phyloP scores from a whole-genome alignment of 2,797 vertebrate genomes.

The Pagetopsis macropterus region DNA sequence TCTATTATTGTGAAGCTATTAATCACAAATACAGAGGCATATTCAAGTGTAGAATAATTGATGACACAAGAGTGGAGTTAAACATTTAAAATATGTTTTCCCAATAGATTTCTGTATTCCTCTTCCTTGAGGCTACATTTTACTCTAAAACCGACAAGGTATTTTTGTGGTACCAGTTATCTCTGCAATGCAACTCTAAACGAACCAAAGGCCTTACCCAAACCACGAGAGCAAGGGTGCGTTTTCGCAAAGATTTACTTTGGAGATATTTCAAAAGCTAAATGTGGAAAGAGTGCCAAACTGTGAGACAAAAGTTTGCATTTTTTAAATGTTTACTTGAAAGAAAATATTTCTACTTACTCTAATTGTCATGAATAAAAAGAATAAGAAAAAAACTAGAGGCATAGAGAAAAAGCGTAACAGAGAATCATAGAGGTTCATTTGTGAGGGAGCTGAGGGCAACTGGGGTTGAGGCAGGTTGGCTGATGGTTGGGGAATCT shows the following conservation, averaged over 20 bases:
- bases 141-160: slow-evolving; percentile 15
- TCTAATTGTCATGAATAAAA: background rate
- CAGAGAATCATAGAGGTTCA: slow-evolving; percentile 6
- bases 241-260: background rate
- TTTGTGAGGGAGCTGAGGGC: slow-evolving; percentile 39
- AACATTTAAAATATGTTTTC: background rate
- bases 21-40: too few relatives aligned
- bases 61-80: background rate
- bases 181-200: background rate
- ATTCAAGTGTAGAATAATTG: too few relatives aligned
- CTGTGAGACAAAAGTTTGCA: background rate
- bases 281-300: background rate
- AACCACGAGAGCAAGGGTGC: slow-evolving; percentile 4
- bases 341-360: background rate
- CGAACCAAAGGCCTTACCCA: slow-evolving; percentile 10
- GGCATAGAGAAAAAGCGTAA: background rate
- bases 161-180: slow-evolving; percentile 27
- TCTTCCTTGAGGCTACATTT: slow-evolving; percentile 12
- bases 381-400: background rate
- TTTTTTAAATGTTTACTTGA: background rate
- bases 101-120: background rate
- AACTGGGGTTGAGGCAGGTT: slow-evolving; percentile 55
- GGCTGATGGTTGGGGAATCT: slow-evolving; percentile 61
- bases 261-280: slow-evolving; percentile 5
- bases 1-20: too few relatives aligned